phyloP scores from a whole-genome alignment of 2,888 invertebrate species.

The Erannis defoliaria region DNA sequence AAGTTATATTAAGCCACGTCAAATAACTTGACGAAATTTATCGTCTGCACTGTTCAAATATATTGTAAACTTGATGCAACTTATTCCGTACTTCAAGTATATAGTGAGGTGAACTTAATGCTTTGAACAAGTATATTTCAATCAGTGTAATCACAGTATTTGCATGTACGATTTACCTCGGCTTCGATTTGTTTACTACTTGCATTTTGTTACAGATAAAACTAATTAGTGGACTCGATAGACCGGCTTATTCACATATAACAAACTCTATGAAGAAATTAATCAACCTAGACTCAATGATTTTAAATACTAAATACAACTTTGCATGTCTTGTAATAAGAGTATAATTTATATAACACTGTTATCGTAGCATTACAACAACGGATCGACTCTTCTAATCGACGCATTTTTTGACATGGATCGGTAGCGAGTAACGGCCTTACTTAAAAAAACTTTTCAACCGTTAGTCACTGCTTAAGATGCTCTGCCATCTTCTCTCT shows the following conservation, averaged over 20 bases:
- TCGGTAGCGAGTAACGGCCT: no score
- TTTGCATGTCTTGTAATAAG: no score
- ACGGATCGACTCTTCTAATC: no score
- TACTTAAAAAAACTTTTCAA: no score
- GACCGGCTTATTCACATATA: background rate
- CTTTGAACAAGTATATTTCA: conserved; percentile 28
- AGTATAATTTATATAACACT: no score
- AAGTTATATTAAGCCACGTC: conserved; percentile 11
- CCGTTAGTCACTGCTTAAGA: no score
- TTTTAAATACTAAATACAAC: no score
- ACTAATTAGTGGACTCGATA: conserved; percentile 16
- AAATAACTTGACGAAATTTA: conserved; percentile 29
- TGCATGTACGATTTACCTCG: conserved; percentile 35
- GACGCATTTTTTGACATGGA: no score
- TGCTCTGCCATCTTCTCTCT: no score
- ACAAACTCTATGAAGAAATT: background rate
- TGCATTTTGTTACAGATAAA: conserved; percentile 20
- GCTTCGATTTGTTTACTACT: conserved; percentile 28
- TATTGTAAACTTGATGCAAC: conserved; percentile 28
- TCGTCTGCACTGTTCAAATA: conserved; percentile 15
- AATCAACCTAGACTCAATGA: no score
- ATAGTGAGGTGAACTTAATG: conserved; percentile 24
- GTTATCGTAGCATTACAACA: no score
- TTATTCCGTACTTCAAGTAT: conserved; percentile 14
- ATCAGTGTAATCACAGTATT: conserved; percentile 31